Evolutionary conservation across 1,140 invertebrate species (phyloP).

Genomic region (Drosophila nigromelanica): DNA sequence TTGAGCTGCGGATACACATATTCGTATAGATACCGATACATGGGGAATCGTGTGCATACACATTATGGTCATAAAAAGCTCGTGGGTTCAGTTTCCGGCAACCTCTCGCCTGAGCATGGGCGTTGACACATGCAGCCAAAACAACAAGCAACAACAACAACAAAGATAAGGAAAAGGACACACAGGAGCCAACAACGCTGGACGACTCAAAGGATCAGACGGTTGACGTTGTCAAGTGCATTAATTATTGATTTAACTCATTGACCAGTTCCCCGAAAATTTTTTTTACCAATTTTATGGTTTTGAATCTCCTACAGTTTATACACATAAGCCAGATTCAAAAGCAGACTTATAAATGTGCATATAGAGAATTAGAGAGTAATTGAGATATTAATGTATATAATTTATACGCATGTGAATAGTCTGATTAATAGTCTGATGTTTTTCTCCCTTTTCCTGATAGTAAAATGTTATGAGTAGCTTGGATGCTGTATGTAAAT

Average conservation of each 20-base stretch:
- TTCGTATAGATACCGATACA: constrained; percentile 19
- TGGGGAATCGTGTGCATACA: constrained; percentile 29
- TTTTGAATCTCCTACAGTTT: not conserved
- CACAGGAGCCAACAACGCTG: not conserved
- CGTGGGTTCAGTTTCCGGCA: constrained; percentile 5
- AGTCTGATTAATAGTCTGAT: too few relatives aligned
- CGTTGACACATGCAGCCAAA: constrained; percentile 33
- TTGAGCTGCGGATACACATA: constrained; percentile 18
- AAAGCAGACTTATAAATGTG: too few relatives aligned
- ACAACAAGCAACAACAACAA: constrained; percentile 8
- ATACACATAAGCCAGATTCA: too few relatives aligned
- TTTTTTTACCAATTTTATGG: not conserved
- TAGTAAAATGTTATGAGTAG: too few relatives aligned
- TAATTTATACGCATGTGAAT: too few relatives aligned
- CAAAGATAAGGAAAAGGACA: not conserved
- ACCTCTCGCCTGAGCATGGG: constrained; percentile 6
- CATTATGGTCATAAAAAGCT: constrained; percentile 48
- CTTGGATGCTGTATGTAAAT: too few relatives aligned
- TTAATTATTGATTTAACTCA: constrained; percentile 37
- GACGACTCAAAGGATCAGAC: constrained; percentile 23
- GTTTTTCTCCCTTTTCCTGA: too few relatives aligned
- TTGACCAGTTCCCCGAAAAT: not conserved
- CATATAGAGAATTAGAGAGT: too few relatives aligned
- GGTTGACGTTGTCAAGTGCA: constrained; percentile 11
- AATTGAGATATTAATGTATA: too few relatives aligned